Conservation (phyloP, 2,797 vertebrate species). For the Halcyon badia region DNA sequence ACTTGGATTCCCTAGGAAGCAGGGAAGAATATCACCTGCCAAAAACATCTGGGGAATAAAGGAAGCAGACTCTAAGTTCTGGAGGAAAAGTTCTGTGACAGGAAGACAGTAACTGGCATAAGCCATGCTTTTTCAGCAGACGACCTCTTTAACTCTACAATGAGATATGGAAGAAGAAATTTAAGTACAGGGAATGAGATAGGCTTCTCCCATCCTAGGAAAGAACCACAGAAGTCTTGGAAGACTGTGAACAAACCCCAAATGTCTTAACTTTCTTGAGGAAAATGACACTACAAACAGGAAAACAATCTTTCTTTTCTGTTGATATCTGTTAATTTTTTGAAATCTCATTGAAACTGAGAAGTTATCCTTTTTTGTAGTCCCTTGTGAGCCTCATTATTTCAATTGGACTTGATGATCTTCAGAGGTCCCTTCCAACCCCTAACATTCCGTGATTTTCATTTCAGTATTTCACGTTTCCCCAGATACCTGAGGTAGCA, state of each 20-base stretch:
- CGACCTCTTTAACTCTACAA: not conserved
- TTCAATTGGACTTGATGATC: not conserved
- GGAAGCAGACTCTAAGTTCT: not conserved
- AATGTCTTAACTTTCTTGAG: not conserved
- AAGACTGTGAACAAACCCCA: not conserved
- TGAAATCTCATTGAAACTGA: not conserved
- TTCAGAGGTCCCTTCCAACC: no score
- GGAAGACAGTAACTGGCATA: not conserved
- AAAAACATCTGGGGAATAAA: not conserved
- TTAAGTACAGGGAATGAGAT: not conserved
- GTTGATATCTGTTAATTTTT: not conserved
- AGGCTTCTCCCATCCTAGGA: not conserved
- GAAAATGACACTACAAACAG: not conserved
- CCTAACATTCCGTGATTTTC: no score
- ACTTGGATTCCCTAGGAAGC: not conserved
- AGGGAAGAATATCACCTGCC: not conserved
- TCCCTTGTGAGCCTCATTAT: not conserved
- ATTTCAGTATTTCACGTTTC: not conserved
- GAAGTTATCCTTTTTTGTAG: not conserved
- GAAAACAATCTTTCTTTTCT: not conserved
- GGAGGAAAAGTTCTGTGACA: not conserved
- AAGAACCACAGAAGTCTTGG: not conserved
- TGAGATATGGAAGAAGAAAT: not conserved
- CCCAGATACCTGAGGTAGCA: not conserved
- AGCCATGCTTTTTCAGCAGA: not conserved